Base-by-base conservation (phyloP, 2,797 vertebrate genomes). In the Rhinatrema bivittatum region DNA sequence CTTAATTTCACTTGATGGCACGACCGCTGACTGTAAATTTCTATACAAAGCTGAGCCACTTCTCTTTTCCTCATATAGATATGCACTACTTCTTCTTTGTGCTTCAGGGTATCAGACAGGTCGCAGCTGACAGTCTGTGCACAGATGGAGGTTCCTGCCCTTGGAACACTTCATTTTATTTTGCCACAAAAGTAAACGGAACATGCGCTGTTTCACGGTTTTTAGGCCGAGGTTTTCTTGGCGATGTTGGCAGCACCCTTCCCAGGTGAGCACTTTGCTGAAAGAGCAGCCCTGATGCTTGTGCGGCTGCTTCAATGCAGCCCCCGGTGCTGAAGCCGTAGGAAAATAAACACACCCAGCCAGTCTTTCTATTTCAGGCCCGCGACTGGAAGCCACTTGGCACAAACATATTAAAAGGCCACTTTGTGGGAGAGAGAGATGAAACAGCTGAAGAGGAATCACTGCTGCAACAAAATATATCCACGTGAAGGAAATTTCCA, bases 401-500 rank as follows among this genome's bases (percentile, higher is more conserved):
- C 38, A 4, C 10, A 35, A 63, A 42, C 58, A 38, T 37, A 45
- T 12, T 46, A 62, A 68, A 62, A 42, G 46, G 53, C 59, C 39
- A 7, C 45, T 70, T 65, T 27, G 29, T 39, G 45, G 32, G 19
- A 19, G 38, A 36, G 33, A 37, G n/a, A n/a, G n/a, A n/a, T 48
- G 52, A 65, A 53, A 42, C 37, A 45, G 16, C 12, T 68, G 65
- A 67, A 70, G 68, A 65, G 59, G 46, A 56, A 44, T 44, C n/a
- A 39, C 39, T 70, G 34, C 69, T 62, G 36, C 29, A 45, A 49
- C 61, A 42, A 44, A 50, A 39, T n/a, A n/a, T n/a, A n/a, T n/a
- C n/a, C n/a, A 8, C 5, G 0, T 1, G 3, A 40, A 48, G 71
- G 62, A 73, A 70, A 67, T 70, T 74, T 72, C 78, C 65, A 70